Evolutionary conservation across 2,888 invertebrate genomes (phyloP), one percentile per base, ranked within the genome.

Genomic region (Philonicus albiceps): DNA sequence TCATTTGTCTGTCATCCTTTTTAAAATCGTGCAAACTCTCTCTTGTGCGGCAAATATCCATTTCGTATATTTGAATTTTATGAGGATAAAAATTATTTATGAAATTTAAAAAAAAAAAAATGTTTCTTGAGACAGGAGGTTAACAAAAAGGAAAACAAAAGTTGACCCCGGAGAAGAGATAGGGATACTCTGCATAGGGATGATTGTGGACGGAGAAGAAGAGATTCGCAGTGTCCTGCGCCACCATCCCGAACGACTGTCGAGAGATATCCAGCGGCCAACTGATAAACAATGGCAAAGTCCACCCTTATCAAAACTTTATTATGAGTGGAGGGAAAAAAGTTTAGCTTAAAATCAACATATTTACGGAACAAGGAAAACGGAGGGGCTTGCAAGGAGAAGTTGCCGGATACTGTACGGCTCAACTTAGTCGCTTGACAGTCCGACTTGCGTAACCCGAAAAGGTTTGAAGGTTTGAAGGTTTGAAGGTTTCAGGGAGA

Each of bases 281-380:
- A 49, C 78, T 78, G 78, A 49, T 78, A 78, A 78, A 78, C 49
- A 78, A 78, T 78, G 78, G 78, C 27, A 19, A 78, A 30, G 78
- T 78, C 78, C 49, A 78, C 78, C 78, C 78, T 78, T 78, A 78
- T 78, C 78, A 78, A 78, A 78, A 78, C 43, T 78, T 78, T 78
- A 30, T 78, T 78, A 78, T 49, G 30, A 78, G 22, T 5, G 49
- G n/a, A 49, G 30, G 30, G 22, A 76, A 76, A n/a, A 78, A 78
- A 43, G 37, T 37, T 78, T 43, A 13, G 49, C 30, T 49, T 30
- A 30, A 27, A 49, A 78, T 78, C 78, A 43, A 78, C 43, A 78
- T 78, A 78, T 49, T 78, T 78, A 49, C 53, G 22, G n/a, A 78
- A 43, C 30, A 53, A 22, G 40, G 13, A 11, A 43, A 13, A 49